phyloP scores from a whole-genome alignment of 2,113 vertebrate species.

The Melanerpes formicivorus region DNA sequence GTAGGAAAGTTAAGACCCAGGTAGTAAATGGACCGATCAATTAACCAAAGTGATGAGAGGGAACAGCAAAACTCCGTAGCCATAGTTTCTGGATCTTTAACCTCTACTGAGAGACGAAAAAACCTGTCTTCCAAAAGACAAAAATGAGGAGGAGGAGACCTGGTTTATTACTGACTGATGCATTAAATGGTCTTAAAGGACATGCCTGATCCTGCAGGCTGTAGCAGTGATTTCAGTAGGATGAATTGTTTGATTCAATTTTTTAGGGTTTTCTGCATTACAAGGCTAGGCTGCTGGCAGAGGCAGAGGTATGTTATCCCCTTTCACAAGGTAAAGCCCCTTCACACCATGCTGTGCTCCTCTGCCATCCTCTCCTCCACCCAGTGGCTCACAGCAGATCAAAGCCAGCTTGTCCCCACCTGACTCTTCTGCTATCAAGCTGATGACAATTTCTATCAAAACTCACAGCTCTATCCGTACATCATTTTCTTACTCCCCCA shows the following conservation, averaged over 20 bases:
- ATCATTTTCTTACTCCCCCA: neutral
- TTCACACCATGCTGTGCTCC: accelerated
- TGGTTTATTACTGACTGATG: neutral
- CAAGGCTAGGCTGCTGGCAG: neutral
- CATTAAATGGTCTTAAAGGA: neutral
- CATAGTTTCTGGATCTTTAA: constrained; percentile 36
- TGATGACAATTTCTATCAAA: constrained; percentile 2
- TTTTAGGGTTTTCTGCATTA: neutral
- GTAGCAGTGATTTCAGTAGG: neutral
- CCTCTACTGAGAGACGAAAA: constrained; percentile 6
- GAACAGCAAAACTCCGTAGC: neutral
- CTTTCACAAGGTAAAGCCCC: neutral
- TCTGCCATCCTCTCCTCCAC: neutral
- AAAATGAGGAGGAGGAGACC: no score
- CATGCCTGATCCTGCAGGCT: neutral
- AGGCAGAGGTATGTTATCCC: neutral
- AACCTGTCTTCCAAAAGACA: neutral
- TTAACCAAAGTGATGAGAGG: constrained; percentile 59
- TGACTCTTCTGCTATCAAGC: neutral
- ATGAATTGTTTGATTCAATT: neutral
- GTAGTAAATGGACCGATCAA: constrained; percentile 61
- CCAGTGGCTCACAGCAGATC: neutral
- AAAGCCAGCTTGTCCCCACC: neutral
- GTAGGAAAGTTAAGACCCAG: constrained; percentile 53
- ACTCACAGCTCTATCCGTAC: neutral